phyloP scores from a whole-genome alignment of 1,140 invertebrate genomes.

The Musca domestica region DNA sequence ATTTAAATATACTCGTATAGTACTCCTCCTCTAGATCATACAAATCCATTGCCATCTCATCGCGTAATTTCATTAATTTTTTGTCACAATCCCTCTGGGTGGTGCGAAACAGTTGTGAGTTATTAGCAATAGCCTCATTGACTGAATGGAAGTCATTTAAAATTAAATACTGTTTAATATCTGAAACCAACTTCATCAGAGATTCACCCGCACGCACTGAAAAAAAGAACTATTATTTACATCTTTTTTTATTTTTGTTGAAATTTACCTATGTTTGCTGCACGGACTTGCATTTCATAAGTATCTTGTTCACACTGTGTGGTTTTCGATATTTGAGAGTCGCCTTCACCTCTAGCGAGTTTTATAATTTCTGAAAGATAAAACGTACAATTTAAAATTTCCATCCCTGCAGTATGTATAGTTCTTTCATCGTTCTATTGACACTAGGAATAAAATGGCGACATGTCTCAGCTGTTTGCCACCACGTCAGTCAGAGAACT shows the following conservation, averaged over 20 bases:
- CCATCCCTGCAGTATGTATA: background rate
- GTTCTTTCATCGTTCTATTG: background rate
- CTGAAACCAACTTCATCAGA: constrained; percentile 92
- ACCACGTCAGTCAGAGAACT: constrained; percentile 15
- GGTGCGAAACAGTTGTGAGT: constrained; percentile 82
- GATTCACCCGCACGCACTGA: constrained; percentile 89
- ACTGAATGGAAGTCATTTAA: constrained; percentile 96
- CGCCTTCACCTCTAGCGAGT: constrained; percentile 88
- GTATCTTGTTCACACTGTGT: constrained; percentile 93
- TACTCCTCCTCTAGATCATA: constrained; percentile 98
- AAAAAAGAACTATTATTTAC: constrained; percentile 30
- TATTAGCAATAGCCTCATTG: constrained; percentile 91
- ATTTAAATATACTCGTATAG: constrained; percentile 93
- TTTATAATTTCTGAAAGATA: constrained; percentile 81
- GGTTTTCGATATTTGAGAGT: constrained; percentile 81
- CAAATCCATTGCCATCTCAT: constrained; percentile 92
- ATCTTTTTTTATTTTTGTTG: constrained; percentile 2
- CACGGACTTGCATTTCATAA: constrained; percentile 94
- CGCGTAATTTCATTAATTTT: constrained; percentile 85
- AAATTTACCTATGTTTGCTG: constrained; percentile 82
- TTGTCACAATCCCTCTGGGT: constrained; percentile 91
- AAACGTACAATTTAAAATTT: background rate
- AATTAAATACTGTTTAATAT: constrained; percentile 95
- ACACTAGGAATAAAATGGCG: too few species aligned
- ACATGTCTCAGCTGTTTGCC: too few species aligned